Conservation (phyloP, 2,797 vertebrate species). For the Acanthurus leucopareius region DNA sequence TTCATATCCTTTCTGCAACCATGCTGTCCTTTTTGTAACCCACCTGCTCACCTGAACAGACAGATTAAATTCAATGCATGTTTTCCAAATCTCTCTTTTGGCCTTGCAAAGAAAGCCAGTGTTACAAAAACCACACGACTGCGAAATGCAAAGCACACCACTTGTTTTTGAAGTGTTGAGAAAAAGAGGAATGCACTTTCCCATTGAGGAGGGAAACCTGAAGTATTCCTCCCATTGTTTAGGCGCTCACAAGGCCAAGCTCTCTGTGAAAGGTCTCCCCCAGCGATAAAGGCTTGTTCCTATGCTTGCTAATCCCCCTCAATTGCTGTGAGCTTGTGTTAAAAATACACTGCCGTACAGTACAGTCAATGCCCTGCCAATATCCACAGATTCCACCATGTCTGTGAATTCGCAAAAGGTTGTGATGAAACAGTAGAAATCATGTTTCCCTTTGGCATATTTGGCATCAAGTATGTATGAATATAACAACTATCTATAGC, state of each 20-base stretch:
- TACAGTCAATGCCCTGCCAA: constrained; percentile 1
- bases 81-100: constrained; percentile 18
- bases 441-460: constrained; percentile 16
- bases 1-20: constrained; percentile 11
- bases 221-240: constrained; percentile 68
- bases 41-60: constrained; percentile 51
- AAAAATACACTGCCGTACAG: constrained; percentile 36
- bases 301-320: constrained; percentile 40
- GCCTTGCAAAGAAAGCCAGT: constrained; percentile 13
- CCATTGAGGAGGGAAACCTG: constrained; percentile 57
- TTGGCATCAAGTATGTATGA: constrained; percentile 10
- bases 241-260: constrained; percentile 50
- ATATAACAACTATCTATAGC: constrained; percentile 35
- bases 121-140: constrained; percentile 33
- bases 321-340: constrained; percentile 28
- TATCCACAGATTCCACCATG: constrained; percentile 18
- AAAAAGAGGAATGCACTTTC: constrained; percentile 72
- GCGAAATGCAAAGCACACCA: constrained; percentile 60
- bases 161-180: constrained; percentile 67
- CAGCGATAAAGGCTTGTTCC: constrained; percentile 48
- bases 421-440: constrained; percentile 20
- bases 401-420: constrained; percentile 36
- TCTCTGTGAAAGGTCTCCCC: constrained; percentile 50
- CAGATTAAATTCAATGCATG: constrained; percentile 27
- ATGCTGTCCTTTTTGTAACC: constrained; percentile 19